Conservation (phyloP, 1,140 invertebrate genomes). For the Orussus abietinus region DNA sequence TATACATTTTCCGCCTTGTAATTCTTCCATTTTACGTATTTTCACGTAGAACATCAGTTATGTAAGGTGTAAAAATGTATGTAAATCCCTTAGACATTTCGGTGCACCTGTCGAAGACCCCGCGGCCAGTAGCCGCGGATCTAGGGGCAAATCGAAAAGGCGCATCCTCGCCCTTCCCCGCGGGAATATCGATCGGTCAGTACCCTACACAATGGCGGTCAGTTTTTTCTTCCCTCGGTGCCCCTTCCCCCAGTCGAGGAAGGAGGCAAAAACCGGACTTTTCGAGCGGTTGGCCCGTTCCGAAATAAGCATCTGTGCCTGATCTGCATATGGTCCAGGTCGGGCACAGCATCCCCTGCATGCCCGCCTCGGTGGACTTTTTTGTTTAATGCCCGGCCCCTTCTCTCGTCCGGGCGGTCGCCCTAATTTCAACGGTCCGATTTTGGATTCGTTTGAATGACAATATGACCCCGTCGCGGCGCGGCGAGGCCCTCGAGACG, state of each 20-base stretch:
- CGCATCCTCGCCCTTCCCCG: no score
- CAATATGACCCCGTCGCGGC: no score
- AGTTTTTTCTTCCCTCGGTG: no score
- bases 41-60: no score
- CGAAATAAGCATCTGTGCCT: constrained; percentile 44
- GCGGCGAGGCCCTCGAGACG: constrained; percentile 4
- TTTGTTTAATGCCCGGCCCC: constrained; percentile 30
- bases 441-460: constrained; percentile 42
- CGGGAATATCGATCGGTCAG: constrained; percentile 20
- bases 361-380: constrained; percentile 25
- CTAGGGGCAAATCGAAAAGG: no score
- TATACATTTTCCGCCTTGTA: no score
- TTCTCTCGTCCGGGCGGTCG: constrained; percentile 17
- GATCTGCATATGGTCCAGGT: constrained; percentile 51
- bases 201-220: constrained; percentile 17
- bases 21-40: no score
- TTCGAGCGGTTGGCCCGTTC: constrained; percentile 30
- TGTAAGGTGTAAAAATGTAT: no score
- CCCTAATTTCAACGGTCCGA: constrained; percentile 42
- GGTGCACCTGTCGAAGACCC: no score
- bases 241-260: no score
- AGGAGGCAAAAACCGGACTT: constrained; percentile 41
- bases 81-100: no score
- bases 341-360: constrained; percentile 35
- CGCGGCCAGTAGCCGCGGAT: no score